Evolutionary conservation across 2,113 vertebrate species (phyloP).

Genomic region (Sminthopsis crassicaudata): DNA sequence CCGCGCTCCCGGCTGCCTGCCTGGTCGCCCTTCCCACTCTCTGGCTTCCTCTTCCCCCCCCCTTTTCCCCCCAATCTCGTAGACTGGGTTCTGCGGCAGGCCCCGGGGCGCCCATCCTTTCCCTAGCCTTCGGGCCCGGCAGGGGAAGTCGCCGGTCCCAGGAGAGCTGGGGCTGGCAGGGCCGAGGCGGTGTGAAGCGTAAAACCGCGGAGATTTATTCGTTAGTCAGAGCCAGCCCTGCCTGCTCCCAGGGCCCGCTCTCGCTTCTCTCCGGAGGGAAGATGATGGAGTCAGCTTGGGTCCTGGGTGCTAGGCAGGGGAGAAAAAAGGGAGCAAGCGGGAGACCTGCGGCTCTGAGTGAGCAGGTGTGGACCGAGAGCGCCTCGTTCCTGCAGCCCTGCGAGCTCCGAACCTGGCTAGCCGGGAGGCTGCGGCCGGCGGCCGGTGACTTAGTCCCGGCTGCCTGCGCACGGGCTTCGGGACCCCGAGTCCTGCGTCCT

Average conservation of each 20-base stretch:
- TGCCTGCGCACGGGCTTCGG: background rate
- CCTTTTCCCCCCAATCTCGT: background rate
- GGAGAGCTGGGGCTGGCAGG: background rate
- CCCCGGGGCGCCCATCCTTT: accelerated
- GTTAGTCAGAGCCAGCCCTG: background rate
- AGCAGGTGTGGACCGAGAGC: background rate
- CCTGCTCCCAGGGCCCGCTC: background rate
- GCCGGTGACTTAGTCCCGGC: accelerated
- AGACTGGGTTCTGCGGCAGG: background rate
- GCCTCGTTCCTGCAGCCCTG: accelerated
- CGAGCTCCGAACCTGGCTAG: background rate
- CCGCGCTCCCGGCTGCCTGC: background rate
- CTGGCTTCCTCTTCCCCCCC: background rate
- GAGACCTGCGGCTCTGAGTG: background rate
- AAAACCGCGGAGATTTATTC: background rate
- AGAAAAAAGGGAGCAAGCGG: background rate
- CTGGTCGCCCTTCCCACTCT: too few species aligned
- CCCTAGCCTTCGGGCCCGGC: background rate
- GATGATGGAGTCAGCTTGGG: background rate
- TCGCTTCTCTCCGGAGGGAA: background rate
- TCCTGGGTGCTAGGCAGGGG: too few species aligned
- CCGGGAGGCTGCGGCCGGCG: accelerated
- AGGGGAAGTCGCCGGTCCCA: background rate
- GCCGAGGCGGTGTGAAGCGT: background rate
- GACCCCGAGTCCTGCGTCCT: accelerated